Evolutionary conservation across 2,888 invertebrate species (phyloP), one percentile per base, ranked within the genome.

Genomic region (Augiades crinisus): DNA sequence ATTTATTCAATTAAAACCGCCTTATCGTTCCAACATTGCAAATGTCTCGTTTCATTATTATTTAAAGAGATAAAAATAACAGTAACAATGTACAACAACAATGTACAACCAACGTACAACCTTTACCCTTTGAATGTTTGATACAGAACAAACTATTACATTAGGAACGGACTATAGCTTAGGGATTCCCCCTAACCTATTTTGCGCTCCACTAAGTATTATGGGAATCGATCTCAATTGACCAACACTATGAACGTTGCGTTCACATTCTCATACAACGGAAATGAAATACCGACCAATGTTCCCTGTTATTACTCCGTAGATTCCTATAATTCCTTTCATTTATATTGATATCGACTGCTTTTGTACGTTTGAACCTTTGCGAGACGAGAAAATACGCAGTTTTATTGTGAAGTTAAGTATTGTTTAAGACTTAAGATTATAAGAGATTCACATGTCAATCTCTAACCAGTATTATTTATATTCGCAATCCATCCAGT

Each of bases 231-330:
- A 47, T 40, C 38, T 37, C 30, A 38, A 33, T 13, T 47, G 40
- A 47, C 16, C 33, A 24, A 41, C 40, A 17, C 40, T 24, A 16
- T 14, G 46, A 2, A 22, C 17, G 14, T 13, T 36, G 19, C 31
- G 16, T 22, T 17, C 2, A 12, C 19, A 38, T 22, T n/a, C 17
- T 41, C 17, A 41, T 41, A 34, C 3, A 38, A 21, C 31, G 49
- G 24, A 49, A 49, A 49, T 41, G 49, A 49, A 34, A 49, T 41
- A 49, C 40, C 30, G 14, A 12, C 24, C 17, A 41, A 44, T 24
- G 6, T 33, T 41, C 16, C 17, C 4, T 22, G 24, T 17, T 41
- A 49, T 41, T 41, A 33, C 41, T 12, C 12, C 16, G 24, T 8
- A 17, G 12, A 24, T 14, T 16, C 19, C 30, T 40, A 33, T 47